A percentile compares a stretch with the other conserved stretches of the same genome.
Conservation (phyloP, 2,888 invertebrate species). For the Creontiades dilutus region DNA sequence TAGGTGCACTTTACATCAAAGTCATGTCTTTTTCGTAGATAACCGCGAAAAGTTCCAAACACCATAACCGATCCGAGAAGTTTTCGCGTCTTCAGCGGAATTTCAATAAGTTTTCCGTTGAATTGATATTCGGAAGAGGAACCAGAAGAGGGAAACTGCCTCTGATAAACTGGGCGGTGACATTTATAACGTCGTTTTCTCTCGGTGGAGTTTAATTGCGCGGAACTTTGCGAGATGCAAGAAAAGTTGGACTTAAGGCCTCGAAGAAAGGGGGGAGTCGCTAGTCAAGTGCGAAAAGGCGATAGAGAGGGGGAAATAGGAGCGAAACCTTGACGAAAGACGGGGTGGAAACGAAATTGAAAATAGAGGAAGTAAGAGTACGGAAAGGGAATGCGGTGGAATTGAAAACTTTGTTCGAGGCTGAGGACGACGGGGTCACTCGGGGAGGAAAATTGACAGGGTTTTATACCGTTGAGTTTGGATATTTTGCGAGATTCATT, state of each 20-base stretch:
- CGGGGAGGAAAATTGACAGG: constrained; percentile 6
- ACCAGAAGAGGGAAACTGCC: constrained; percentile 6
- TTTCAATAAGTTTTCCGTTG: constrained; percentile 18
- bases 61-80: constrained; percentile 13
- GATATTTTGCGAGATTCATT: constrained; percentile 23
- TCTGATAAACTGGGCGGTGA: not conserved
- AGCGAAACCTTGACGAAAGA: not conserved
- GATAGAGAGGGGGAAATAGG: constrained; percentile 29
- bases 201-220: constrained; percentile 25
- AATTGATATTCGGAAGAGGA: constrained; percentile 31
- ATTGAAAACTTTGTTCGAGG: constrained; percentile 24
- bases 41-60: not conserved
- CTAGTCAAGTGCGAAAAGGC: constrained; percentile 16
- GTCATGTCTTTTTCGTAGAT: constrained; percentile 5
- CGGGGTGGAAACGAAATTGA: constrained; percentile 1
- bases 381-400: not conserved
- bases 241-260: constrained; percentile 19
- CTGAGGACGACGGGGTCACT: not conserved
- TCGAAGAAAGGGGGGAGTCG: not conserved
- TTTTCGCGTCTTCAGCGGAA: constrained; percentile 25
- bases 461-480: constrained; percentile 25
- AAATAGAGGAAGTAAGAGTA: constrained; percentile 17
- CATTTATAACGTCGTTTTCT: constrained; percentile 30
- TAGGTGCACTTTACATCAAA: not conserved
- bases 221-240: not conserved